Evolutionary conservation across 1,140 invertebrate species (phyloP), one percentile per base, ranked within the genome.

Genomic region (Eriosoma lanigerum): DNA sequence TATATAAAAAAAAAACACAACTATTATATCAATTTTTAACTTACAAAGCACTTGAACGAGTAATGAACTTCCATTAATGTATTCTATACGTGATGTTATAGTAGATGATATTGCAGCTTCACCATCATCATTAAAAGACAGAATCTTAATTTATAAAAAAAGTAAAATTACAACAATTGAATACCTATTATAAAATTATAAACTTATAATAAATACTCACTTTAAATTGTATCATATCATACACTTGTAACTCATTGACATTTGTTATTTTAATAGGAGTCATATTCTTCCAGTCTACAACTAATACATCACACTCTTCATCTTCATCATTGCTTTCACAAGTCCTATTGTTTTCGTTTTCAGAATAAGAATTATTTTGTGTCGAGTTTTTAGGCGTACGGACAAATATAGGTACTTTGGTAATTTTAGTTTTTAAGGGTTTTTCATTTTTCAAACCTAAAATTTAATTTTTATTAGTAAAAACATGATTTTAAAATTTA

Each of bases 241-340:
- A 19, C 60, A 46, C 32, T 60, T 78, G 52, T 46, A 78, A 60
- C n/a, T 78, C 73, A 2, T 38, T 17, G 24, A 78, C 15, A 48
- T 46, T 44, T 58, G 50, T 17, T 46, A 78, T 26, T 62, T 78
- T 78, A 19, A 60, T n/a, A 19, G 24, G 29, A 46, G 56, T 3
- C 75, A 78, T 78, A 26, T 78, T 78, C 12, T 62, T 78, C 75
- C 75, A 78, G 46, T 78, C 75, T 29, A 78, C 75, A 3, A 60
- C 24, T 44, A 78, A 46, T 38, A 78, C 60, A 60, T 78, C 75
- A 78, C 38, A 78, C 62, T 62, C 17, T 46, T 78, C 75, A 78
- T 62, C 17, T 46, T 78, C 75, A 78, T 26, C 48, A 48, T 5
- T 62, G 10, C n/a, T 58, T 26, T 44, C 32, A 78, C 1, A n/a